phyloP scores from a whole-genome alignment of 2,113 vertebrate species.

The Phrynosoma blainvillii region DNA sequence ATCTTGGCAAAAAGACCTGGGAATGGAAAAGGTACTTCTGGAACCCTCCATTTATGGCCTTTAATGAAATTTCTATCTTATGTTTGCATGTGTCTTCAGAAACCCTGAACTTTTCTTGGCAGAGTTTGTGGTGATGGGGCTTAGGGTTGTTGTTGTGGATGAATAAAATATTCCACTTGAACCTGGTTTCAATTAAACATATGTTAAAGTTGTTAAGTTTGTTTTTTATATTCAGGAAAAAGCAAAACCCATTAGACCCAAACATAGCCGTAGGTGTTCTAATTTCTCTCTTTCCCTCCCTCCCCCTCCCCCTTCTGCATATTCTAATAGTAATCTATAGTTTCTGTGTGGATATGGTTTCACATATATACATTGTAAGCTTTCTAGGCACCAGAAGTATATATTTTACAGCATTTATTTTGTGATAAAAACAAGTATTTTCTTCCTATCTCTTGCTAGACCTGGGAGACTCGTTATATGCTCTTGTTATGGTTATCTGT shows the following conservation, averaged over 20 bases:
- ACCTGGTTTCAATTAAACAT: not conserved
- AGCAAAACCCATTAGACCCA: not conserved
- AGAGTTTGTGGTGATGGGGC: not conserved
- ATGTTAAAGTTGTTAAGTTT: not conserved
- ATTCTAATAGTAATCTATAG: not conserved
- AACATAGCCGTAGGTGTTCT: not conserved
- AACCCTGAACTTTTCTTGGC: not conserved
- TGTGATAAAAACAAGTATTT: not conserved
- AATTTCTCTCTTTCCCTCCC: not conserved
- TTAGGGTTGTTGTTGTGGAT: not conserved
- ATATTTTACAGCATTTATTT: not conserved
- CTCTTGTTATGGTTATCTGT: slow-evolving; percentile 93
- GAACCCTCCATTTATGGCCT: not conserved
- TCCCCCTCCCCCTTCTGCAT: not conserved
- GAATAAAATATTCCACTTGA: not conserved
- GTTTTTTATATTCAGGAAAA: not conserved
- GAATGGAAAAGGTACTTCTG: not conserved
- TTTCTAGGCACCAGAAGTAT: not conserved
- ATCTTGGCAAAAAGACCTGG: not conserved
- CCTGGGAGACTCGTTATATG: slow-evolving; percentile 96
- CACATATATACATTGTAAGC: not conserved
- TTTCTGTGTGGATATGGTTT: not conserved
- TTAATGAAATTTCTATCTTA: not conserved
- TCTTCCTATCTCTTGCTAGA: slow-evolving; percentile 71
- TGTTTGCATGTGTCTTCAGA: not conserved